phyloP scores from a whole-genome alignment of 1,140 invertebrate species.

The Tetramorium parvispinum region DNA sequence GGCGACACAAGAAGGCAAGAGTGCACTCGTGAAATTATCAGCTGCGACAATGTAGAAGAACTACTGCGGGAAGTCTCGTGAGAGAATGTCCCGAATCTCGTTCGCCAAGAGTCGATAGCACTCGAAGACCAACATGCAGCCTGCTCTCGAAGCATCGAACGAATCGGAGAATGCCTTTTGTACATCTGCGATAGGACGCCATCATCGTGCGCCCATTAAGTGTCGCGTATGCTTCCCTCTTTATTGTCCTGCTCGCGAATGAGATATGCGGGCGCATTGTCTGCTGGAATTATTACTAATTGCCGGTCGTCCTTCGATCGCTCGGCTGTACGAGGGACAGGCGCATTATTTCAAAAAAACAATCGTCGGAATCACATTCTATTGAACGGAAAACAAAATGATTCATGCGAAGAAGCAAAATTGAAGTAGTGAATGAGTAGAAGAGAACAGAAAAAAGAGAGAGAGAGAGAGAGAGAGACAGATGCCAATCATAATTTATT shows the following conservation, averaged over 20 bases:
- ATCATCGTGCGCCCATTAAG: conserved; percentile 57
- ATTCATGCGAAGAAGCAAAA: not conserved
- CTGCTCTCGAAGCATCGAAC: conserved; percentile 32
- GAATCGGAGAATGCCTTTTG: conserved; percentile 48
- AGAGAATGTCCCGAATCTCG: not conserved
- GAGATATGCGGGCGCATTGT: conserved; percentile 79
- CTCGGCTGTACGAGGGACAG: conserved; percentile 32
- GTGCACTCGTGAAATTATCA: not conserved
- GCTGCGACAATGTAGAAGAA: not conserved
- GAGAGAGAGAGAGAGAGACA: not conserved
- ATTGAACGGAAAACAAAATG: not conserved
- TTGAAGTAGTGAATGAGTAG: not conserved
- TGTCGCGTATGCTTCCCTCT: conserved; percentile 54
- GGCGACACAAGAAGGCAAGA: not conserved
- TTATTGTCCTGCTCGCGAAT: conserved; percentile 69
- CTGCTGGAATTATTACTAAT: conserved; percentile 81
- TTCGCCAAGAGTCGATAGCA: conserved; percentile 18
- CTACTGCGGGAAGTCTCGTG: not conserved
- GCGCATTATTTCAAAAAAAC: conserved; percentile 26
- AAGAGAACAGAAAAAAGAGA: no score
- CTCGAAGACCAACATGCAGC: conserved; percentile 12
- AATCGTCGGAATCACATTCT: conserved; percentile 1
- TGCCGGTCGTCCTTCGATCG: conserved; percentile 78
- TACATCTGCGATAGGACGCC: conserved; percentile 28
- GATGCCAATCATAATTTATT: conserved; percentile 12